phyloP scores from a whole-genome alignment of 2,888 invertebrate genomes.

The Cheilosia grossa region DNA sequence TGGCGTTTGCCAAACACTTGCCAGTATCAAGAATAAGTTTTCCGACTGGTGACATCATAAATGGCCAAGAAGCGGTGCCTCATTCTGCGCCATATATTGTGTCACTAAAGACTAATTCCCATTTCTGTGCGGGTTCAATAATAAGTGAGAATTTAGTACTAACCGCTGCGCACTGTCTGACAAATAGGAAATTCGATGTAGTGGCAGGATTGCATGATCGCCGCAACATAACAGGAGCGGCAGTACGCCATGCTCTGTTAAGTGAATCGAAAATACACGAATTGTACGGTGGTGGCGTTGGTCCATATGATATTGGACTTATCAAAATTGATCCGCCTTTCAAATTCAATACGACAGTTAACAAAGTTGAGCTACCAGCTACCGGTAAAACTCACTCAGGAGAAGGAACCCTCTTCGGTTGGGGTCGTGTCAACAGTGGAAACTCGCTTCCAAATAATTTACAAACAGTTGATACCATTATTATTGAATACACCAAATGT shows the following conservation, averaged over 20 bases:
- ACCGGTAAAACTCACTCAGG: constrained; percentile 78
- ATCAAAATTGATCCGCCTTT: constrained; percentile 80
- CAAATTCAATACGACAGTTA: constrained; percentile 79
- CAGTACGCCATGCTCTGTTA: constrained; percentile 78
- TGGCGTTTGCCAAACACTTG: constrained; percentile 76
- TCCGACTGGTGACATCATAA: constrained; percentile 79
- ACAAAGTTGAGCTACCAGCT: constrained; percentile 81
- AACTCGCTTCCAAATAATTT: constrained; percentile 77
- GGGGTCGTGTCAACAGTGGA: constrained; percentile 82
- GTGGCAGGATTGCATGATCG: constrained; percentile 83
- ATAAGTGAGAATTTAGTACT: constrained; percentile 81
- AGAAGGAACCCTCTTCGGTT: constrained; percentile 82
- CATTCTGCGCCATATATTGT: constrained; percentile 83
- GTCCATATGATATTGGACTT: constrained; percentile 85
- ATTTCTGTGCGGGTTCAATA: constrained; percentile 84
- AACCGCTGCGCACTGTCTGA: constrained; percentile 82
- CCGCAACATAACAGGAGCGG: constrained; percentile 75
- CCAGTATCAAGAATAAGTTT: constrained; percentile 76
- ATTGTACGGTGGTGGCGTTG: constrained; percentile 80
- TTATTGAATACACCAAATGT: constrained; percentile 78
- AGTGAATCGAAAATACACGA: constrained; percentile 80
- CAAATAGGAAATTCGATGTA: constrained; percentile 76
- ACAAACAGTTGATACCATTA: constrained; percentile 78
- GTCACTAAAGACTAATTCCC: constrained; percentile 80
- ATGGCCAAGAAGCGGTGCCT: constrained; percentile 81